Conservation (phyloP, 2,797 vertebrate species). For the Psittacula derbiana region DNA sequence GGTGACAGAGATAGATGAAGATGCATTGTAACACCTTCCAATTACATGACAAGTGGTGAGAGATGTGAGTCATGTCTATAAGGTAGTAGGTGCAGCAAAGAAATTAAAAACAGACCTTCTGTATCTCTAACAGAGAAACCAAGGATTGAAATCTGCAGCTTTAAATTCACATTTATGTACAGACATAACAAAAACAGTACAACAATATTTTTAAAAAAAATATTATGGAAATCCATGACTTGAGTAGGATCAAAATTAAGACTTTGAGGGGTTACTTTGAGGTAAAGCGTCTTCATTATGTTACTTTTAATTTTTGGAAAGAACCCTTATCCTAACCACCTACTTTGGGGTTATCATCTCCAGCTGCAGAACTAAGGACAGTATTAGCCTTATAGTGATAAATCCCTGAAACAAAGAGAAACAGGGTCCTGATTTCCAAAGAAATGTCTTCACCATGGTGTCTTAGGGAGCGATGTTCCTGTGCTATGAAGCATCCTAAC, state of each 20-base stretch:
- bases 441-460: not conserved
- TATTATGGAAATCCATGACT: not conserved
- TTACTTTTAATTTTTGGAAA: not conserved
- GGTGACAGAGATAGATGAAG: not conserved
- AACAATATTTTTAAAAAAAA: not conserved
- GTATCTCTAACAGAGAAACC: not conserved
- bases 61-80: not conserved
- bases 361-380: not conserved
- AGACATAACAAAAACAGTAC: not conserved
- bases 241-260: not conserved
- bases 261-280: not conserved
- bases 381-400: not conserved
- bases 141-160: not conserved
- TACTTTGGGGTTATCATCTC: too few species aligned
- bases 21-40: not conserved
- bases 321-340: not conserved
- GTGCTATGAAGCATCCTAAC: rapidly evolving
- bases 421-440: not conserved
- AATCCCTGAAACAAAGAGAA: not conserved
- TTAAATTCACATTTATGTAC: conserved; percentile 2
- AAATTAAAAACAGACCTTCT: not conserved
- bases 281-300: not conserved
- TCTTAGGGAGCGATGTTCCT: rapidly evolving
- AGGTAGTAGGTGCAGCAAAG: not conserved
- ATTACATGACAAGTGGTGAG: not conserved